Percentiles rank a stretch among this genome's conserved stretches.
These are phyloP conservation scores for Trichogramma evanescens DNA, from an alignment of 2,888 invertebrate genomes.

Conservation along the genomic window DNA sequence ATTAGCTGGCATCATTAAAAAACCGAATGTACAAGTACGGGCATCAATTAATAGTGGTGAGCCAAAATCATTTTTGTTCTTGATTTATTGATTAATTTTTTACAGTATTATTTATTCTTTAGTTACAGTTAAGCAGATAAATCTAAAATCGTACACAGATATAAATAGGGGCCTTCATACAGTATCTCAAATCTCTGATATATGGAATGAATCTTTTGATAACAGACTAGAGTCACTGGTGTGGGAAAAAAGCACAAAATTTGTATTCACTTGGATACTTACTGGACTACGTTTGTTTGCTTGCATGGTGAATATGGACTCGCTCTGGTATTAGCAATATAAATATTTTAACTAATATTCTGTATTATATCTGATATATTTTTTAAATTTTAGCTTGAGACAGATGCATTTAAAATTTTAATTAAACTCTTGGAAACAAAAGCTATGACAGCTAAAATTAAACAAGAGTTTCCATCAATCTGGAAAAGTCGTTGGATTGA, in stretches of 20 bases:
- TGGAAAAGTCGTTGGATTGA: no score
- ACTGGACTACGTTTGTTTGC: neutral
- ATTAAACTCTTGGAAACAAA: no score
- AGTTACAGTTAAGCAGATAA: no score
- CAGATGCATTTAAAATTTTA: no score
- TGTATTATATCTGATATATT: neutral
- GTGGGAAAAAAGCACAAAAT: neutral
- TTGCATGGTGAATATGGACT: neutral
- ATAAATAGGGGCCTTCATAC: neutral
- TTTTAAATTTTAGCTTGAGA: neutral
- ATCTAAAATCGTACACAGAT: no score
- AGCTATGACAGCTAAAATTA: no score
- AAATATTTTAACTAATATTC: no score
- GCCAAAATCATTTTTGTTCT: neutral
- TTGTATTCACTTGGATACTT: neutral
- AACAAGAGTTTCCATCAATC: no score
- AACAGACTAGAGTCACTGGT: neutral
- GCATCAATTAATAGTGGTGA: no score
- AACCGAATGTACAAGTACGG: no score
- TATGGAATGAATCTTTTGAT: neutral
- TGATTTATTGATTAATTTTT: neutral
- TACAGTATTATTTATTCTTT: no score
- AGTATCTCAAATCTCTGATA: neutral
- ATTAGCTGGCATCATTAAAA: neutral
- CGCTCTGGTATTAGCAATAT: neutral